Base-by-base conservation (phyloP, 1,140 invertebrate species). In the Drosophila rhopaloa region DNA sequence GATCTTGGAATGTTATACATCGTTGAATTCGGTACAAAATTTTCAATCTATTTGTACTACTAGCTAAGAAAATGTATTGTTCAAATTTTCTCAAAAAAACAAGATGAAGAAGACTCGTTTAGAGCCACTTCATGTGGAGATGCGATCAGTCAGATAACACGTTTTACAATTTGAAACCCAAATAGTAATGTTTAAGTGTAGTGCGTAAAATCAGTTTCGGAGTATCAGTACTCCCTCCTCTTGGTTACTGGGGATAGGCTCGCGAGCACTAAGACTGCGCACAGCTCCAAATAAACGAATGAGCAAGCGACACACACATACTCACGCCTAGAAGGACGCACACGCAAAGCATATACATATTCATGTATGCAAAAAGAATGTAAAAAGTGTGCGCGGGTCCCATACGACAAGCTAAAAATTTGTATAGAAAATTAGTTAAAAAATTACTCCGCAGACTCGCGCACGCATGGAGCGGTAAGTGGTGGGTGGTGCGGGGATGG, bases 371-470 rank as follows among this genome's bases (percentile, higher is more conserved):
- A 55, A 68, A 71, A 50, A 78, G 35, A n/a, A 32, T 41, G 55
- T 38, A 19, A 55, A 77, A 58, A 62, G 47, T 40, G 55, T 54
- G 37, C 58, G 35, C 44, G 57, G 62, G 67, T 67, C 51, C 78
- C 75, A 43, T 70, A 65, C 73, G 80, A 88, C 84, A 85, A 76
- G 81, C 89, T 91, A 91, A 88, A 86, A 91, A 91, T 91, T 91
- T 91, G 90, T 91, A 90, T 91, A 91, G 90, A 91, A 91, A 91
- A 91, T 91, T 91, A 91, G 90, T 91, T 91, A 91, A 91, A 91
- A 91, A 91, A 91, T 91, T 85, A 91, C 89, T 90, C 75, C 76
- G 72, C 83, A 88, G 84, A 85, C 83, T 82, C 79, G 61, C 82
- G 76, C 76, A 78, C 68, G 67, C 84, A 88, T 57, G 57, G 72